Evolutionary conservation across 2,797 vertebrate genomes (phyloP), one percentile per base, ranked within the genome.

Genomic region (Karalla daura): DNA sequence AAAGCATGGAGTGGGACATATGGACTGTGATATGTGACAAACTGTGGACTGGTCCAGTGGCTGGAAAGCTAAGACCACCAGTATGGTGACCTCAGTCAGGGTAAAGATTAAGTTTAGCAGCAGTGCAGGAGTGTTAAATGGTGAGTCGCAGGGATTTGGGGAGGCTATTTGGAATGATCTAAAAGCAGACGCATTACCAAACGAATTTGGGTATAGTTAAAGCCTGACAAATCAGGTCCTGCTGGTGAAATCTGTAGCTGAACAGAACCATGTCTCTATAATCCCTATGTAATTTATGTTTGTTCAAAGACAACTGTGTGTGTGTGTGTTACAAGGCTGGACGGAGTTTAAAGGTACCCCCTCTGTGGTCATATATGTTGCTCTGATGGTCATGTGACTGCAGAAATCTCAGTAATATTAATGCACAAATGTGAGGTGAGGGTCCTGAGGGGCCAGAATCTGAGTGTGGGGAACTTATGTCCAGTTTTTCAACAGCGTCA

Each of bases 51-150:
- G 71, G 65, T 83, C 55, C 60, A 60, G 70, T 62, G 36, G 61
- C 61, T 66, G 63, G 56, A 58, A 61, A 63, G 55, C 66, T 80
- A 66, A 86, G 86, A 85, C 73, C 82, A 72, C 85, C 85, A 88
- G 65, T 72, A 89, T 18, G 49, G 78, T 88, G 84, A 85, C 84
- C 87, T 74, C 63, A 60, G 81, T 74, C 84, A 32, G 59, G 64
- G 78, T 65, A 80, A 86, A 86, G 87, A 84, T 89, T 87, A 88
- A 73, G 45, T 89, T 88, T 75, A 79, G 84, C 85, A 77, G 68
- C 78, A 87, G 77, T 76, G 73, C n/a, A n/a, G 80, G 86, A 84
- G 72, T 86, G 87, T 85, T 89, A 81, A 81, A 76, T 81, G 74
- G 78, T 84, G 75, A 85, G 82, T 78, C 6, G 54, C 49, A 71